Evolutionary conservation across 2,888 invertebrate species (phyloP).

Genomic region (Agrochola lychnidis): DNA sequence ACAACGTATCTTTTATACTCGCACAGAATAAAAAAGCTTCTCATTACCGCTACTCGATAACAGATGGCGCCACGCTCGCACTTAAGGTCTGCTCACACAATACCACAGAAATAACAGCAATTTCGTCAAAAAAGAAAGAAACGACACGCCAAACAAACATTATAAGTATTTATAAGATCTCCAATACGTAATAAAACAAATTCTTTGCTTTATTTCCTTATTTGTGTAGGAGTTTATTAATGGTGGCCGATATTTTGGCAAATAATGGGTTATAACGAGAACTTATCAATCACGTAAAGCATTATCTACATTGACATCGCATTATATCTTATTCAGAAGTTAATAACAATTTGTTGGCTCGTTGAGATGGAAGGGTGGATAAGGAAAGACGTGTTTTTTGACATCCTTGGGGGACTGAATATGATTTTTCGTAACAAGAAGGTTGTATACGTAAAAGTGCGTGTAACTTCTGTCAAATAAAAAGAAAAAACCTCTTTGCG

Average conservation of each 20-base stretch:
- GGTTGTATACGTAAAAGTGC: constrained; percentile 24
- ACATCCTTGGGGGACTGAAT: constrained; percentile 25
- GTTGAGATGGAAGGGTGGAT: constrained; percentile 30
- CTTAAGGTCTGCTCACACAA: constrained; percentile 32
- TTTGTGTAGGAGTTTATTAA: constrained; percentile 50
- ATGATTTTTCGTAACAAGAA: constrained; percentile 35
- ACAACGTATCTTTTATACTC: constrained; percentile 40
- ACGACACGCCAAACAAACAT: constrained; percentile 53
- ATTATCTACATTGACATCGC: constrained; percentile 50
- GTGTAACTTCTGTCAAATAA: constrained; percentile 29
- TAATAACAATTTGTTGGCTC: constrained; percentile 57
- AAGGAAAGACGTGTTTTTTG: constrained; percentile 39
- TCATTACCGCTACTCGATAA: constrained; percentile 76
- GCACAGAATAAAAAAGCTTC: constrained; percentile 38
- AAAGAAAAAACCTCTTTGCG: constrained; percentile 28
- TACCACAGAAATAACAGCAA: constrained; percentile 22
- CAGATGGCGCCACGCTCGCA: constrained; percentile 79
- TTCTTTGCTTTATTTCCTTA: constrained; percentile 37
- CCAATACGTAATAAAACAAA: constrained; percentile 56
- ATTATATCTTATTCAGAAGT: constrained; percentile 60
- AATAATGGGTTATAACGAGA: constrained; percentile 36
- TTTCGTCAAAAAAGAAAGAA: constrained; percentile 38
- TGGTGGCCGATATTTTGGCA: constrained; percentile 39
- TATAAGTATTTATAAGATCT: constrained; percentile 59
- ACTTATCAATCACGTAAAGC: constrained; percentile 43